A percentile compares a stretch with the other conserved stretches of the same genome.
Conservation (phyloP, 2,888 invertebrate species). For the Agrotis exclamationis region DNA sequence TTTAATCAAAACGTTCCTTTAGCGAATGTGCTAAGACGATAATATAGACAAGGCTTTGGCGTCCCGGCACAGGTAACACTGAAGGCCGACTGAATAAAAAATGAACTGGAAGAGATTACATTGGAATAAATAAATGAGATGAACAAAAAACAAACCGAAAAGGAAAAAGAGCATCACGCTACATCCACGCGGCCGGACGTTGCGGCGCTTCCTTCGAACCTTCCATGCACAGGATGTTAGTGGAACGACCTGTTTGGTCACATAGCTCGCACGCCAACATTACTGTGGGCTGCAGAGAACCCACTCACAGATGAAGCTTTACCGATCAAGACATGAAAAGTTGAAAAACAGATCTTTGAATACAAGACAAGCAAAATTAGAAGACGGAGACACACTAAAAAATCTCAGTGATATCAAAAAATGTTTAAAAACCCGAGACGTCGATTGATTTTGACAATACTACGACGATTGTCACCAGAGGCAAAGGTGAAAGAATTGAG, state of each 20-base stretch:
- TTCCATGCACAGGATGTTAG: constrained; percentile 83
- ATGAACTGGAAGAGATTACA: constrained; percentile 91
- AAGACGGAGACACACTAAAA: constrained; percentile 20
- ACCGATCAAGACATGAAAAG: constrained; percentile 1
- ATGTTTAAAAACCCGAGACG: constrained; percentile 19
- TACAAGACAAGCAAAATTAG: constrained; percentile 13
- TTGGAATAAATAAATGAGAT: constrained; percentile 92
- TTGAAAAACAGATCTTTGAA: constrained; percentile 4
- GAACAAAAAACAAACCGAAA: constrained; percentile 90
- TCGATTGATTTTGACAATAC: constrained; percentile 46
- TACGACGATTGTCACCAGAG: constrained; percentile 62
- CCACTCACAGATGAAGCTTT: constrained; percentile 52
- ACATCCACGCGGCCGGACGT: constrained; percentile 91
- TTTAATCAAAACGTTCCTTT: constrained; percentile 57
- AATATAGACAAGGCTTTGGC: constrained; percentile 81
- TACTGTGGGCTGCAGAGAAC: constrained; percentile 25
- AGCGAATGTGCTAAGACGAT: constrained; percentile 72
- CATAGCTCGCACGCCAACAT: constrained; percentile 60
- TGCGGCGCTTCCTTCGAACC: constrained; percentile 90
- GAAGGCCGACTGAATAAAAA: constrained; percentile 91
- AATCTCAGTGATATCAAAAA: background rate
- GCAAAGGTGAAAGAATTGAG: constrained; percentile 72
- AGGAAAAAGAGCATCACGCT: constrained; percentile 89
- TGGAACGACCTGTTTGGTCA: constrained; percentile 72
- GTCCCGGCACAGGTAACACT: constrained; percentile 90